Percentiles rank a stretch among this genome's conserved stretches.
These are phyloP conservation scores for Hemichromis elongatus DNA, from an alignment of 2,113 vertebrate species.

Conservation along the genomic window DNA sequence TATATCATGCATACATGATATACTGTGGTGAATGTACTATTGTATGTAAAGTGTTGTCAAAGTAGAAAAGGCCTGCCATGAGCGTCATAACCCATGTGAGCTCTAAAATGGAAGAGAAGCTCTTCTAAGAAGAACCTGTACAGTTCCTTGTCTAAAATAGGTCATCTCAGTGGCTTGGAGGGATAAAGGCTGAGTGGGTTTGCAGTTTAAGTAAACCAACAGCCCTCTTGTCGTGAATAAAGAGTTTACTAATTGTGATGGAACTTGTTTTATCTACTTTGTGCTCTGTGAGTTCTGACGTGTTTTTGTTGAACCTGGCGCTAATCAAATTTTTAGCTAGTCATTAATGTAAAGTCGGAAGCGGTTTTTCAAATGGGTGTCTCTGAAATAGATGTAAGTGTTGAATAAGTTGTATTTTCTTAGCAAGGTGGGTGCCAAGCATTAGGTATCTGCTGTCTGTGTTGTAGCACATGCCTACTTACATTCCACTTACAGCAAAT, in stretches of 20 bases:
- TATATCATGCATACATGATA: background rate
- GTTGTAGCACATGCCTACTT: constrained; percentile 59
- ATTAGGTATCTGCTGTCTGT: constrained; percentile 27
- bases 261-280: background rate
- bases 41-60: constrained; percentile 26
- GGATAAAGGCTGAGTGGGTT: constrained; percentile 25
- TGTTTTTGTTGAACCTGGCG: background rate
- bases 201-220: background rate
- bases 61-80: constrained; percentile 36
- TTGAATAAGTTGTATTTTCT: background rate
- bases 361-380: background rate
- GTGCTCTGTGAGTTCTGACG: constrained; percentile 21
- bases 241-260: background rate
- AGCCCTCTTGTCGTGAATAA: background rate
- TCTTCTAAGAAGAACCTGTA: constrained; percentile 16
- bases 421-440: background rate
- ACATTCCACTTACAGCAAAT: constrained; percentile 67
- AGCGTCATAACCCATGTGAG: constrained; percentile 36
- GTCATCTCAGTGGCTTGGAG: background rate
- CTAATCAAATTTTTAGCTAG: background rate
- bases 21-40: background rate
- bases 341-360: background rate
- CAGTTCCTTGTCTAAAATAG: background rate
- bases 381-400: background rate
- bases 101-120: constrained; percentile 10